Base-by-base conservation (phyloP, 1,140 invertebrate species). In the Solen grandis region DNA sequence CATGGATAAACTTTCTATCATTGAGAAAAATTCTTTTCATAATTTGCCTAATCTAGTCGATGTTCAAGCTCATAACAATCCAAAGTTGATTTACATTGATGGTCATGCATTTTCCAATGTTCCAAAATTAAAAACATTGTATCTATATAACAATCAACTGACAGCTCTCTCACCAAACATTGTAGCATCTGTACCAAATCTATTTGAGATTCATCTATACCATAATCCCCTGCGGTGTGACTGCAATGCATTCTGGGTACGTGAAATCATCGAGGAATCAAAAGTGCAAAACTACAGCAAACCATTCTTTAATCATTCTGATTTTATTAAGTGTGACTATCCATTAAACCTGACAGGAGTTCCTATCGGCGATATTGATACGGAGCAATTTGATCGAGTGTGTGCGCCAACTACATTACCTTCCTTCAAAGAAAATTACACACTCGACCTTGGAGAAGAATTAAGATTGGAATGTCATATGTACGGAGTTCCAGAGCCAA, bases 181-280 rank as follows among this genome's bases (percentile, higher is more conserved):
- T 14, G 74, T 88, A 8, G 68, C 86, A 0, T 78, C 72, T 8
- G 74, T 91, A 13, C 90, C 89, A 31, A 72, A 82, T 46, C 84
- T 91, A 5, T 63, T 84, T 22, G 85, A 90, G 54, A 88, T 93
- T 16, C 89, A 90, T 57, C 76, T 93, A 0, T 89, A 92, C 54
- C 88, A 91, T 19, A 93, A 93, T 75, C 92, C 92, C 16, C 83
- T 93, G 2, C 84, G 83, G n/a, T 93, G 93, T 84, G 93, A 93
- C 81, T 93, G 93, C 81, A 93, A 93, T 85, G 85, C 90, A 22
- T 86, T 88, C 41, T 93, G 93, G 93, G 88, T 93, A 16, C 81
- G 85, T 27, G 84, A 86, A 57, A 31, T 88, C 5, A 57, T 74
- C 19, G 36, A 60, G n/a, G 79, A 81, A 73, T 31, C 63, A 60